A percentile compares a stretch with the other conserved stretches of the same genome.
phyloP scores from a whole-genome alignment of 2,797 vertebrate genomes.

The Myiotriccus ornatus region DNA sequence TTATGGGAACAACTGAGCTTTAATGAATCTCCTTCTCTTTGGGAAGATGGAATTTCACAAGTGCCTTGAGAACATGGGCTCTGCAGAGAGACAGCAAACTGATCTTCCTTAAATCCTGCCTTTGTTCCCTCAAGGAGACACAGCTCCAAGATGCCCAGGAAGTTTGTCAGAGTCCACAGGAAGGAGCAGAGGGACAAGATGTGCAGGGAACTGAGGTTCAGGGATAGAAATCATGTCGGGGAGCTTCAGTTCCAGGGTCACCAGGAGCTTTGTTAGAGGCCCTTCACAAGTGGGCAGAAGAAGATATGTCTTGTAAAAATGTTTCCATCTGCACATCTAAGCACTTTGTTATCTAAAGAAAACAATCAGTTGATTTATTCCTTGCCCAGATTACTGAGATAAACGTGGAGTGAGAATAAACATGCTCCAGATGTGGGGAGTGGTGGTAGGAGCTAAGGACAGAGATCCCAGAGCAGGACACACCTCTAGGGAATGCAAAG shows the following conservation, averaged over 20 bases:
- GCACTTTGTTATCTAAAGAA: not conserved
- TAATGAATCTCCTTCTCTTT: not conserved
- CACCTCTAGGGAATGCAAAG: not conserved
- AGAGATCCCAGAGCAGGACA: not conserved
- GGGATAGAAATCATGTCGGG: not conserved
- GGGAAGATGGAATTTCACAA: not conserved
- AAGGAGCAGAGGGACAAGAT: not conserved
- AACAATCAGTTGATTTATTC: not conserved
- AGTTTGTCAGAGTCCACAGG: not conserved
- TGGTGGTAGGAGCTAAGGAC: fast-evolving
- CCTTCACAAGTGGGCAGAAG: not conserved
- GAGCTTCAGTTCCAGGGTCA: not conserved
- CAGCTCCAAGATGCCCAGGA: fast-evolving
- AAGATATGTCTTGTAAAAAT: not conserved
- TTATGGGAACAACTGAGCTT: not conserved
- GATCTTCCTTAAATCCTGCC: not conserved
- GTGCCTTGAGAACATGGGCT: not conserved
- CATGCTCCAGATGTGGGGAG: not conserved
- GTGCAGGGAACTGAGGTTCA: not conserved
- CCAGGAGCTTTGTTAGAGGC: not conserved
- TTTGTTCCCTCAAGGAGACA: not conserved
- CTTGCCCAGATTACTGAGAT: not conserved
- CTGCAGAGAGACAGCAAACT: not conserved
- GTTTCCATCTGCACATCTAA: not conserved
- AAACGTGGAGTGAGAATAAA: not conserved